Conservation (phyloP, 2,888 invertebrate genomes). For the Hylaea fasciaria region DNA sequence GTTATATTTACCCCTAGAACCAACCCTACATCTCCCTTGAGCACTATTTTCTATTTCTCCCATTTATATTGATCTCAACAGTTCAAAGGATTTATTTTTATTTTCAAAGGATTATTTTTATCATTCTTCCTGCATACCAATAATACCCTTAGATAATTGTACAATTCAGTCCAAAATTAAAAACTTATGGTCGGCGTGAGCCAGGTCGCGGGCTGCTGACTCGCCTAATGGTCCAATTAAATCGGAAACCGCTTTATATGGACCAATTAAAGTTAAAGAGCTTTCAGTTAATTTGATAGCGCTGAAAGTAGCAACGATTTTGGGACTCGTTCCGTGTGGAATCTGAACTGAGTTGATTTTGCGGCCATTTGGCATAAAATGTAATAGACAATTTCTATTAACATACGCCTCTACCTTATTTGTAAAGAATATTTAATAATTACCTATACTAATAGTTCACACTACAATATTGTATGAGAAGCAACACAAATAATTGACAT, state of each 20-base stretch:
- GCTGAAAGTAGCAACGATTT: constrained; percentile 20
- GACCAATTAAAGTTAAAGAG: constrained; percentile 48
- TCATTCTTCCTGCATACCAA: not conserved
- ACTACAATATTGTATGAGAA: too few relatives aligned
- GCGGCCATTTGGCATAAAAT: not conserved
- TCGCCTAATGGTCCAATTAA: constrained; percentile 46
- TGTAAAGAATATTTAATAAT: too few relatives aligned
- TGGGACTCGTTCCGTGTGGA: constrained; percentile 3
- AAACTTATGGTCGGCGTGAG: constrained; percentile 32
- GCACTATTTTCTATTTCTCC: too few relatives aligned
- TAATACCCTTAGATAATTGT: not conserved
- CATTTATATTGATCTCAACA: too few relatives aligned
- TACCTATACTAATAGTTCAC: too few relatives aligned
- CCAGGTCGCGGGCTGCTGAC: constrained; percentile 29
- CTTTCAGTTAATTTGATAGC: constrained; percentile 44
- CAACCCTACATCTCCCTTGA: too few relatives aligned
- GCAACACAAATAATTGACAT: too few relatives aligned
- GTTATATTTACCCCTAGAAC: too few relatives aligned
- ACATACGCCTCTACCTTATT: too few relatives aligned
- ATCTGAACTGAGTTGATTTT: not conserved
- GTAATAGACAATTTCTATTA: too few relatives aligned
- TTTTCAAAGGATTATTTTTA: too few relatives aligned
- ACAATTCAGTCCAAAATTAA: constrained; percentile 7
- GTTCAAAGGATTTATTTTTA: too few relatives aligned
- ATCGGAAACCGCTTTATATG: constrained; percentile 44